Percentiles rank a stretch among this genome's conserved stretches.
Evolutionary conservation across 2,888 invertebrate species (phyloP).

Genomic region (Portevinia maculata): DNA sequence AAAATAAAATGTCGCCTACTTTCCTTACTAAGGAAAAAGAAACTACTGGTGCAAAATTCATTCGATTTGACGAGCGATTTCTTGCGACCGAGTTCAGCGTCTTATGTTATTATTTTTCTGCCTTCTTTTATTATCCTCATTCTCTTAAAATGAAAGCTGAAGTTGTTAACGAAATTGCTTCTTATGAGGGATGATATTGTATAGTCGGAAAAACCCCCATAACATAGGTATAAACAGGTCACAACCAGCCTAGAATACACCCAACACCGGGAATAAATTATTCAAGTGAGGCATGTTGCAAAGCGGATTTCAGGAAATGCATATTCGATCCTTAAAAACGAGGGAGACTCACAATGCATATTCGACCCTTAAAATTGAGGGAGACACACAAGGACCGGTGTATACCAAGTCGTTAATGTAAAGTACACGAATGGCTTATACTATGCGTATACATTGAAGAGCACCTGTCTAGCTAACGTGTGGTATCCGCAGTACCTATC

Average conservation of each 20-base stretch:
- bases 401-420: slow-evolving; percentile 18
- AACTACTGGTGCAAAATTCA: too few species aligned
- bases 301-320: slow-evolving; percentile 26
- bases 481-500: not conserved
- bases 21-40: too few species aligned
- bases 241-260: not conserved
- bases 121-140: not conserved
- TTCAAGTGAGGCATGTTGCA: not conserved
- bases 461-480: slow-evolving; percentile 6
- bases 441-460: slow-evolving; percentile 5
- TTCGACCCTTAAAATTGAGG: slow-evolving; percentile 4
- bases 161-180: not conserved
- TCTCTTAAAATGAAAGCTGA: not conserved
- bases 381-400: not conserved
- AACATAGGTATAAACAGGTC: not conserved
- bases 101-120: too few species aligned
- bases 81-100: too few species aligned
- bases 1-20: too few species aligned
- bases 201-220: not conserved
- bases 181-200: not conserved
- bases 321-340: slow-evolving; percentile 16
- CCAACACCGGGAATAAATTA: slow-evolving; percentile 3
- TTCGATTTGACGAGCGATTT: too few species aligned
- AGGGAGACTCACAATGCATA: slow-evolving; percentile 18
- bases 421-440: slow-evolving; percentile 13